Evolutionary conservation across 2,888 invertebrate genomes (phyloP).

Genomic region (Arrhopalites spinosus): DNA sequence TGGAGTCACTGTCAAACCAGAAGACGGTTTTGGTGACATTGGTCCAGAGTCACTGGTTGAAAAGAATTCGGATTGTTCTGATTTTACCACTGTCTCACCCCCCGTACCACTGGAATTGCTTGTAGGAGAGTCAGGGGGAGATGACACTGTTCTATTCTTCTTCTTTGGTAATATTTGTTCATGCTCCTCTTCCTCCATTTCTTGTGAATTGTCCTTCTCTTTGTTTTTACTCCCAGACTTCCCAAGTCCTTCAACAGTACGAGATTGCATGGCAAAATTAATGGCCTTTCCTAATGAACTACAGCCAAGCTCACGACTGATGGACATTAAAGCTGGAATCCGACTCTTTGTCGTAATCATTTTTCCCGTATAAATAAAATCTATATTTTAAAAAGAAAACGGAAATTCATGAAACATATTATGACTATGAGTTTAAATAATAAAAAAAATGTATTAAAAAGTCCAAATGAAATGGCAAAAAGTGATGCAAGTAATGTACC

Average conservation of each 20-base stretch:
- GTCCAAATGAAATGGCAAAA: too few species aligned
- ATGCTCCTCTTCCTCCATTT: background rate
- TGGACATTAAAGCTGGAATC: slow-evolving; percentile 38
- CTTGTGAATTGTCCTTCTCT: background rate
- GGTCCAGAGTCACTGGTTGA: background rate
- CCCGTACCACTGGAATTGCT: background rate
- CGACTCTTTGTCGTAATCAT: slow-evolving; percentile 30
- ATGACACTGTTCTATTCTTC: background rate
- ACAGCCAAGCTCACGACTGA: slow-evolving; percentile 43
- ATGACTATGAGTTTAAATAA: too few species aligned
- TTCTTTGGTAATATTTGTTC: background rate
- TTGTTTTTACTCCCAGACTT: background rate
- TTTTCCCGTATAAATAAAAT: slow-evolving; percentile 47
- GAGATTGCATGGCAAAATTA: slow-evolving; percentile 15
- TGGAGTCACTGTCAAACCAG: background rate
- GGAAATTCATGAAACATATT: too few species aligned
- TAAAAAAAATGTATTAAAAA: too few species aligned
- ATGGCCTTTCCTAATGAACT: slow-evolving; percentile 37
- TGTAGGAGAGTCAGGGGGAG: background rate
- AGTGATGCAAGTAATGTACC: too few species aligned
- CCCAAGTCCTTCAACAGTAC: background rate
- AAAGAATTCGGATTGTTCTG: background rate
- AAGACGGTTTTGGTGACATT: background rate
- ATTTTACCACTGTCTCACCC: background rate
- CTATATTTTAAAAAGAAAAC: too few species aligned